A percentile compares a stretch with the other conserved stretches of the same genome.
phyloP scores from a whole-genome alignment of 2,888 invertebrate genomes.

The Abrostola tripartita region DNA sequence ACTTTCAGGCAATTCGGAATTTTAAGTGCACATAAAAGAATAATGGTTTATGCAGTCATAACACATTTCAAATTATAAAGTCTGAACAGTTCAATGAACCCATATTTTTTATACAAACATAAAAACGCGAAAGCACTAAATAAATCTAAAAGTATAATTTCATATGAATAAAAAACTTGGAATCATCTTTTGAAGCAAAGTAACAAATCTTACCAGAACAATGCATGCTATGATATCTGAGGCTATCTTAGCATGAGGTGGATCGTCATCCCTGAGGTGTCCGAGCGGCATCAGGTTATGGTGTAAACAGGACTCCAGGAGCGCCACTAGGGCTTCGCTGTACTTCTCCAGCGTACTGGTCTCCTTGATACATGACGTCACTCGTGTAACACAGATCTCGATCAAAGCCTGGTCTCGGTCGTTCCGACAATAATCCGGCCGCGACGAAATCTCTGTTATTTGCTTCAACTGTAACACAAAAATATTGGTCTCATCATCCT shows the following conservation, averaged over 20 bases:
- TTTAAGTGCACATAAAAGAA: no score
- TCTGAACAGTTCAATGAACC: not conserved
- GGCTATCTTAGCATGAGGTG: slow-evolving; percentile 98
- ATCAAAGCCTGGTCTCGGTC: slow-evolving; percentile 98
- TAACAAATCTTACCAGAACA: slow-evolving; percentile 91
- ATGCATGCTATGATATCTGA: slow-evolving; percentile 98
- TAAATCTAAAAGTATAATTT: not conserved
- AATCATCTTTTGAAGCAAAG: slow-evolving; percentile 2
- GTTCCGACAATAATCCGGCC: slow-evolving; percentile 94
- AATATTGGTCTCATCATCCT: no score
- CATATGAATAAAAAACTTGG: not conserved
- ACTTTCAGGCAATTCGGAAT: no score
- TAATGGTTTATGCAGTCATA: no score
- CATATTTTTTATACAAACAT: not conserved
- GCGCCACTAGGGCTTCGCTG: slow-evolving; percentile 93
- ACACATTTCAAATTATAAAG: not conserved
- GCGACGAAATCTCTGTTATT: slow-evolving; percentile 94
- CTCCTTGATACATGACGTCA: slow-evolving; percentile 96
- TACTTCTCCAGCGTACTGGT: slow-evolving; percentile 95
- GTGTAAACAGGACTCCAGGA: slow-evolving; percentile 95
- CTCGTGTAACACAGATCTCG: slow-evolving; percentile 97
- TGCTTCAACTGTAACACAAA: slow-evolving; percentile 89
- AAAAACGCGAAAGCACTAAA: not conserved
- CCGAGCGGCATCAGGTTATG: slow-evolving; percentile 94
- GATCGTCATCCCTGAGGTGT: slow-evolving; percentile 93